A percentile compares a stretch with the other conserved stretches of the same genome.
These are phyloP conservation scores for Unio delphinus DNA, from an alignment of 2,888 invertebrate genomes.

Conservation along the genomic window DNA sequence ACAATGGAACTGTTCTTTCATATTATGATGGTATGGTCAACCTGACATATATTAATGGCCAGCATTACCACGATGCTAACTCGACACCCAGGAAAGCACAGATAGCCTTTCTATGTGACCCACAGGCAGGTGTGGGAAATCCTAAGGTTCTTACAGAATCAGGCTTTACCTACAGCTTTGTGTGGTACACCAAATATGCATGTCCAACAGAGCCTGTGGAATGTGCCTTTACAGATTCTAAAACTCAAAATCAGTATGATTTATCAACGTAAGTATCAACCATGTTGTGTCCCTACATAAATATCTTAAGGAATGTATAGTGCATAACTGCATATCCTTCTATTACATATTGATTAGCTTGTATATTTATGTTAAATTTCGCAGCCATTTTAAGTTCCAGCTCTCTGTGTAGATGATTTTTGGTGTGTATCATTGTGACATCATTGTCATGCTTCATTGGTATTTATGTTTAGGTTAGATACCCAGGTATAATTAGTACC, in stretches of 20 bases:
- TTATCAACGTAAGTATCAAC: slow-evolving; percentile 50
- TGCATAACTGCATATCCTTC: too few species aligned
- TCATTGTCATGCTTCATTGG: too few species aligned
- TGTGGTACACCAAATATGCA: slow-evolving; percentile 60
- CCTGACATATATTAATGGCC: slow-evolving; percentile 64
- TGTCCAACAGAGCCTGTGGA: slow-evolving; percentile 57
- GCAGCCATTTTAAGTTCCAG: neutral
- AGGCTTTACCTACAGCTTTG: slow-evolving; percentile 57
- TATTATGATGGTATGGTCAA: slow-evolving; percentile 69
- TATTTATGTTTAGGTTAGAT: too few species aligned
- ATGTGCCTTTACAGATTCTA: slow-evolving; percentile 50
- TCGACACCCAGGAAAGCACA: slow-evolving; percentile 56
- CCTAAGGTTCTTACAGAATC: slow-evolving; percentile 62
- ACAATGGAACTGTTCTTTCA: slow-evolving; percentile 36
- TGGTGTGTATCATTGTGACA: too few species aligned
- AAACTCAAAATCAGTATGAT: slow-evolving; percentile 54
- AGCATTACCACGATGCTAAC: slow-evolving; percentile 47
- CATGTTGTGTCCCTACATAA: too few species aligned
- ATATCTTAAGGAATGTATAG: too few species aligned
- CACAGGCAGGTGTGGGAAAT: slow-evolving; percentile 52
- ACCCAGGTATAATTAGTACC: too few species aligned
- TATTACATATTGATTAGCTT: neutral
- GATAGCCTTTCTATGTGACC: slow-evolving; percentile 68
- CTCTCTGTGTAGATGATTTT: neutral
- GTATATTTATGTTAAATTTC: neutral